Percentiles rank a stretch among this genome's conserved stretches.
Evolutionary conservation across 2,888 invertebrate genomes (phyloP).

Genomic region (Mechanitis messenoides): DNA sequence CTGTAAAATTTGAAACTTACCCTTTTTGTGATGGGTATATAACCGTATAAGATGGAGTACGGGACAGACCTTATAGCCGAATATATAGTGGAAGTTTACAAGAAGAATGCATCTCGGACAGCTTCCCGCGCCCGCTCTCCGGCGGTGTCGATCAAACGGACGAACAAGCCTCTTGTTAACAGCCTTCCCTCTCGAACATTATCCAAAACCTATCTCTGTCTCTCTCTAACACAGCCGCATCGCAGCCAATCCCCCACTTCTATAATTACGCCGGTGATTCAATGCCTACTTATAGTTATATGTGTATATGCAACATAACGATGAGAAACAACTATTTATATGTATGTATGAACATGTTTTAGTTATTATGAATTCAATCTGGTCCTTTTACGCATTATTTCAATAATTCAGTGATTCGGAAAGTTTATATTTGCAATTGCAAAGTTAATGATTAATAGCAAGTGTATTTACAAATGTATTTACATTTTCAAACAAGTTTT

Average conservation of each 20-base stretch:
- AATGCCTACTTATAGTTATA: constrained; percentile 75
- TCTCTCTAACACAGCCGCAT: constrained; percentile 60
- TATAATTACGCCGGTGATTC: constrained; percentile 77
- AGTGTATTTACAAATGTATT: too few species aligned
- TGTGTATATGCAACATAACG: constrained; percentile 61
- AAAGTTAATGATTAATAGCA: too few species aligned
- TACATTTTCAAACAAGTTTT: too few species aligned
- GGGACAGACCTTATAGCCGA: constrained; percentile 50
- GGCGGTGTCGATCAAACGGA: constrained; percentile 76
- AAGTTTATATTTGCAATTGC: not conserved
- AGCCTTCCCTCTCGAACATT: constrained; percentile 55
- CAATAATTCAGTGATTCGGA: constrained; percentile 16
- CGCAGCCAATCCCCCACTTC: constrained; percentile 77
- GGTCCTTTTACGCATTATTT: constrained; percentile 37
- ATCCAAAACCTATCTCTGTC: constrained; percentile 44
- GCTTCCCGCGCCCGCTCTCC: constrained; percentile 69
- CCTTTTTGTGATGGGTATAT: constrained; percentile 38
- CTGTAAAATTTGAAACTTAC: too few species aligned
- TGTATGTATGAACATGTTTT: constrained; percentile 60
- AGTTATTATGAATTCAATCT: constrained; percentile 60
- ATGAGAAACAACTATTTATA: constrained; percentile 65
- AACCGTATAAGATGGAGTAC: constrained; percentile 54
- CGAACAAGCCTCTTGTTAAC: constrained; percentile 76
- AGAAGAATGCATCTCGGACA: constrained; percentile 74
- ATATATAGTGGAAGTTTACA: constrained; percentile 75